phyloP scores from a whole-genome alignment of 1,140 invertebrate species.

The Acromyrmex charruanus region DNA sequence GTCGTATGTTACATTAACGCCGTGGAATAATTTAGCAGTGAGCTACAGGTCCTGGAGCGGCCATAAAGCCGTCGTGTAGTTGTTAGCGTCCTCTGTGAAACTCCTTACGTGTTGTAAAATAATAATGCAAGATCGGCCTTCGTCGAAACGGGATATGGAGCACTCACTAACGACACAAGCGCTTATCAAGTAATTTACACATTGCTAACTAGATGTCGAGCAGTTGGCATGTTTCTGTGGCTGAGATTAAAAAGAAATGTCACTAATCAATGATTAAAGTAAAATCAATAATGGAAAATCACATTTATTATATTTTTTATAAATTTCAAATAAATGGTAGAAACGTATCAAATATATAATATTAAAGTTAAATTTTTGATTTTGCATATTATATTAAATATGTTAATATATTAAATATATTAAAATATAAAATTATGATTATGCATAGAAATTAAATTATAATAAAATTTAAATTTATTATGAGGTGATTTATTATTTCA shows the following conservation, averaged over 20 bases:
- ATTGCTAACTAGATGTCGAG: neutral
- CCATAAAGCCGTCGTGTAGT: constrained; percentile 54
- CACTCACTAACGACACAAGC: constrained; percentile 3
- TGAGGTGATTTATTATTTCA: neutral
- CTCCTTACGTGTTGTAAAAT: constrained; percentile 57
- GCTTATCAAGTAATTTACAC: constrained; percentile 51
- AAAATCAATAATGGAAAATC: neutral
- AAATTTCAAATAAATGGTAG: neutral
- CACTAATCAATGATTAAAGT: neutral
- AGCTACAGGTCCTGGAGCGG: constrained; percentile 55
- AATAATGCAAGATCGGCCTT: constrained; percentile 47
- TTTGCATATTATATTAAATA: neutral
- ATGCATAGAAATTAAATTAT: neutral
- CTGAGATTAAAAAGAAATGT: constrained; percentile 15
- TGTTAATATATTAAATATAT: neutral
- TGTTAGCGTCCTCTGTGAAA: constrained; percentile 48
- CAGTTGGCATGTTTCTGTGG: neutral
- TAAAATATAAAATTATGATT: constrained; percentile 5
- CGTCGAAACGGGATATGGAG: constrained; percentile 22
- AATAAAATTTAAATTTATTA: constrained; percentile 9
- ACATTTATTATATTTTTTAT: neutral
- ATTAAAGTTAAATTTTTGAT: neutral
- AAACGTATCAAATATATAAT: neutral
- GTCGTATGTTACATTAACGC: constrained; percentile 55
- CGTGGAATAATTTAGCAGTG: constrained; percentile 54